phyloP scores from a whole-genome alignment of 2,113 vertebrate species.

The Dissostichus mawsoni region DNA sequence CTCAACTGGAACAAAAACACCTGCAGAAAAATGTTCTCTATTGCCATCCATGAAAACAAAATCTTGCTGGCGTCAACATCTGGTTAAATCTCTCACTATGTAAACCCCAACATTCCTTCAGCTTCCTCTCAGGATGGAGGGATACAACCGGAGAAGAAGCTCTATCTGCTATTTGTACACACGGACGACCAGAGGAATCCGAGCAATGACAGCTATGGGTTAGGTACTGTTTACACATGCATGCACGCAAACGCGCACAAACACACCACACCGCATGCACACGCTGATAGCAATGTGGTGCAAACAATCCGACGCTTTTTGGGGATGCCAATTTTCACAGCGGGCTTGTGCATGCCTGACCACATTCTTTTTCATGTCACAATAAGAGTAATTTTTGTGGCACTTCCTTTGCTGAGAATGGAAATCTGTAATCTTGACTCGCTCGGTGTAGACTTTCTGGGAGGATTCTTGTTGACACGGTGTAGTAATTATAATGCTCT shows the following conservation, averaged over 20 bases:
- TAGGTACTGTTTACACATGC: constrained; percentile 62
- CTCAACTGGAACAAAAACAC: constrained; percentile 3
- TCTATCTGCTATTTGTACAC: constrained; percentile 64
- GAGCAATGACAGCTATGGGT: constrained; percentile 65
- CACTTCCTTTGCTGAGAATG: constrained; percentile 51
- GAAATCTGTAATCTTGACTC: constrained; percentile 53
- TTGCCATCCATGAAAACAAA: constrained; percentile 12
- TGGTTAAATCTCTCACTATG: constrained; percentile 20
- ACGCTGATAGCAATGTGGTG: constrained; percentile 54
- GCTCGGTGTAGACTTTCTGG: constrained; percentile 29
- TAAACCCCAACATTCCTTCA: constrained; percentile 46
- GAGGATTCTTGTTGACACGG: constrained; percentile 27
- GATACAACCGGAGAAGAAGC: constrained; percentile 25
- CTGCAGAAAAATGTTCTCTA: constrained; percentile 5
- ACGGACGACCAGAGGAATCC: constrained; percentile 56
- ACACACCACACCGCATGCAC: constrained; percentile 26
- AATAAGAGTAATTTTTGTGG: constrained; percentile 65
- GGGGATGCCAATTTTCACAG: constrained; percentile 47
- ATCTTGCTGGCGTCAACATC: constrained; percentile 8
- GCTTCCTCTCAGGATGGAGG: constrained; percentile 19
- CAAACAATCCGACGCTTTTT: constrained; percentile 47
- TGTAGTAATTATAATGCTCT: constrained; percentile 45
- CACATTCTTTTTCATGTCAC: constrained; percentile 65
- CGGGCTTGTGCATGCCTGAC: constrained; percentile 60
- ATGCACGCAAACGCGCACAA: constrained; percentile 38